These are phyloP conservation scores for Calypte anna DNA, from an alignment of 2,113 vertebrate species.

Conservation along the genomic window DNA sequence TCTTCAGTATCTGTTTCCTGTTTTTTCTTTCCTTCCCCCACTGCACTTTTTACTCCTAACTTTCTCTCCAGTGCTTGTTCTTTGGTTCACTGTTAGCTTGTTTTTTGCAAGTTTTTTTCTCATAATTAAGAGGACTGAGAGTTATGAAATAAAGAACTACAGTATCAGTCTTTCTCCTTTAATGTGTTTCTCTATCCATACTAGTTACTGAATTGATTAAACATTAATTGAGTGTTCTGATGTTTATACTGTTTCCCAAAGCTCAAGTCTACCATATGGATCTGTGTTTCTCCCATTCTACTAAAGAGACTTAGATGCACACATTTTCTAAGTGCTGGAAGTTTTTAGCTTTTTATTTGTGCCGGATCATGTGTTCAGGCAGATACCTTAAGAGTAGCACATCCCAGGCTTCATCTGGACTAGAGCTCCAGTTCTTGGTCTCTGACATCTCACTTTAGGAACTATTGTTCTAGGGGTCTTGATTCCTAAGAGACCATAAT, in stretches of 20 bases:
- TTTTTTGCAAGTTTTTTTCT: neutral
- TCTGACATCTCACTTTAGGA: neutral
- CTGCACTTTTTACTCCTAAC: neutral
- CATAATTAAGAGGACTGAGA: neutral
- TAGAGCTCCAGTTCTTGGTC: neutral
- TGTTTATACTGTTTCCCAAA: neutral
- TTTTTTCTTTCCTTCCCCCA: conserved; percentile 38
- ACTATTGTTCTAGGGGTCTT: neutral
- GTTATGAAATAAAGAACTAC: neutral
- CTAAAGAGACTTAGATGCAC: neutral
- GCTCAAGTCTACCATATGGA: neutral
- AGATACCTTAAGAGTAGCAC: neutral
- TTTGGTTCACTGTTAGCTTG: neutral
- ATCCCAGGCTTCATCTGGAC: neutral
- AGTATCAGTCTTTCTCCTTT: neutral
- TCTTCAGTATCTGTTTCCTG: conserved; percentile 52
- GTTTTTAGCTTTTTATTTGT: neutral
- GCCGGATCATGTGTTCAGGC: neutral
- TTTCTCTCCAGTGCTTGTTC: neutral
- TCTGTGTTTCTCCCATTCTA: neutral
- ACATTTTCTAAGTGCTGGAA: neutral
- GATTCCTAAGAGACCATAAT: neutral
- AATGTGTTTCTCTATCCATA: neutral
- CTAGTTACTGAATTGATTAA: neutral
- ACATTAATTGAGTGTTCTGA: neutral